These are phyloP conservation scores for Dermochelys coriacea DNA, from an alignment of 2,797 vertebrate species.

Conservation along the genomic window DNA sequence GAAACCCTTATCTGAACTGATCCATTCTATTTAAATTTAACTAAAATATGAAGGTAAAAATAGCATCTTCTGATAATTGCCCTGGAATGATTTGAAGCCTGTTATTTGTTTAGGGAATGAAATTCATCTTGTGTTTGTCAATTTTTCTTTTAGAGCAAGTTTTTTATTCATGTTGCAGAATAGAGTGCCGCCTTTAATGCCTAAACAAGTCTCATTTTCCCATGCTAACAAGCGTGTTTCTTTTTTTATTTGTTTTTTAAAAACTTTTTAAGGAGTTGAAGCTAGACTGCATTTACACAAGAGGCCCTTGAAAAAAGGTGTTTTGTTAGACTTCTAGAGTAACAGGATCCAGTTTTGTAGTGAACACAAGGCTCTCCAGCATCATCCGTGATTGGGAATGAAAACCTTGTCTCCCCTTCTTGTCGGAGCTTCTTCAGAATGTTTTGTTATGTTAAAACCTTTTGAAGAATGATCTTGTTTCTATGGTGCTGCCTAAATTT, in stretches of 20 bases:
- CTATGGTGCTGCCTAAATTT: constrained; percentile 28
- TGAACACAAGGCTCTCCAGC: constrained; percentile 23
- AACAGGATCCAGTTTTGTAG: constrained; percentile 58
- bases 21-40: accelerated
- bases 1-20: not conserved
- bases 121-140: not conserved
- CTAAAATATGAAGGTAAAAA: not conserved
- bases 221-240: not conserved
- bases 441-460: constrained; percentile 68
- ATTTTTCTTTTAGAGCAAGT: not conserved
- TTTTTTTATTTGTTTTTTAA: not conserved
- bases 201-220: constrained; percentile 8
- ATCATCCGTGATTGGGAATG: constrained; percentile 30
- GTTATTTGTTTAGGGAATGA: not conserved
- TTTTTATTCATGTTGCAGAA: not conserved
- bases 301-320: not conserved
- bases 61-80: not conserved
- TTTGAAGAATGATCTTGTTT: constrained; percentile 43
- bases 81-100: not conserved
- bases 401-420: constrained; percentile 36
- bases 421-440: constrained; percentile 60
- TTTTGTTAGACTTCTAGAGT: constrained; percentile 51
- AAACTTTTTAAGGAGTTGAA: not conserved
- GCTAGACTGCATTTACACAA: constrained; percentile 32
- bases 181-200: not conserved